Base-by-base conservation (phyloP, 2,113 vertebrate genomes). In the Gracilinanus agilis region DNA sequence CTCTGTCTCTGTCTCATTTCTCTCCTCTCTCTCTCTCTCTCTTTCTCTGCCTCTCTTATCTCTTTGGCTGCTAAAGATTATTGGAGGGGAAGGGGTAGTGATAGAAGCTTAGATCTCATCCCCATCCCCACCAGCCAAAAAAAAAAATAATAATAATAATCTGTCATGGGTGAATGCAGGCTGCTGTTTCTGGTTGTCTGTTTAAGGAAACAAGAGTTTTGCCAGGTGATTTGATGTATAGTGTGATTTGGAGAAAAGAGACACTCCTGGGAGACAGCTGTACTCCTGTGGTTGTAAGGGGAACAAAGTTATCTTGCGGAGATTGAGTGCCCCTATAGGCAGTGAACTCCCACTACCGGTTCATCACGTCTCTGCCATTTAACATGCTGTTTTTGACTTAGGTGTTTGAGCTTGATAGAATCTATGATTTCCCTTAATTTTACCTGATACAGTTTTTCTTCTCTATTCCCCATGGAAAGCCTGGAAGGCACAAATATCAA, bases 301-400 rank as follows among this genome's bases (percentile, higher is more conserved):
- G 95, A 53, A 54, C 29, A 56, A 90, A 95, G 75, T 96, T 95
- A 94, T 93, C 91, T 44, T 55, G 90, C 6, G 89, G 89, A 94
- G 93, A 93, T 93, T n/a, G 90, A 95, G 89, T 96, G 95, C 93
- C 90, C 19, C 92, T 94, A 56, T 9, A 94, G 94, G 95, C 55
- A 49, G 92, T 92, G 83, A 89, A 55, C 95, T 93, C 90, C 89
- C 91, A 88, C 53, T 93, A 12, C n/a, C 89, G 89, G 0, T 91
- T 93, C 34, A 90, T 75, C 58, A 91, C 16, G 5, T 89, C 94
- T 92, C 58, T 55, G 92, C 83, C 34, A 44, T 27, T 67, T 67
- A 67, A n/a, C 11, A 67, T n/a, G 29, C 29, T 91, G 56, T 90
- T 96, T 95, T 89, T 91, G 92, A 90, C 95, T 94, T 95, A 91